Evolutionary conservation across 2,797 vertebrate genomes (phyloP).

Genomic region (Apodemus agrarius): DNA sequence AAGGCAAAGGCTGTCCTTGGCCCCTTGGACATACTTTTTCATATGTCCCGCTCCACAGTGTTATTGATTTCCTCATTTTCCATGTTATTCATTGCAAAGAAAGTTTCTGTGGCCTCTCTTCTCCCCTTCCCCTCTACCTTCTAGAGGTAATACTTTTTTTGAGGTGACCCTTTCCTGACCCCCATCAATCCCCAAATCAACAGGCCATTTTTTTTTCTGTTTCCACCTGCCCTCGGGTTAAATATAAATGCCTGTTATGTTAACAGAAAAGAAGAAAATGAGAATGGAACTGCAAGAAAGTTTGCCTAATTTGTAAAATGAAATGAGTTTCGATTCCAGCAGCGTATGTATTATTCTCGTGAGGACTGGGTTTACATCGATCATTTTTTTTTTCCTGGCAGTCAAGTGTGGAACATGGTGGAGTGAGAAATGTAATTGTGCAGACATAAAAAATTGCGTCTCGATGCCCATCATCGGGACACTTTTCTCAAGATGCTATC

Average conservation of each 20-base stretch:
- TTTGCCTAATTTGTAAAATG: slow-evolving; percentile 84
- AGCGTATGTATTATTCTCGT: slow-evolving; percentile 81
- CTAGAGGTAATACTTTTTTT: slow-evolving; percentile 22
- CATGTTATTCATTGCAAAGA: background rate
- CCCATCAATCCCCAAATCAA: slow-evolving; percentile 34
- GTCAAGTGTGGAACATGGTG: slow-evolving; percentile 83
- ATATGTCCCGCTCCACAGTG: background rate
- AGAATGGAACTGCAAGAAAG: slow-evolving; percentile 80
- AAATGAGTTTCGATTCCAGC: slow-evolving; percentile 83
- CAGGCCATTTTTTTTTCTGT: slow-evolving; percentile 58
- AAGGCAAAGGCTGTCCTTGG: background rate
- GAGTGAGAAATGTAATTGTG: slow-evolving; percentile 84
- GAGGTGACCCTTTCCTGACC: background rate
- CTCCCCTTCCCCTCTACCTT: background rate
- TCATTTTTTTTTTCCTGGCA: slow-evolving; percentile 80
- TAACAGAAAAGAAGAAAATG: slow-evolving; percentile 56
- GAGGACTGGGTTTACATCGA: slow-evolving; percentile 82
- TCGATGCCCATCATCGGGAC: slow-evolving; percentile 78
- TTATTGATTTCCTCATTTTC: background rate
- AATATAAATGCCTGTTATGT: slow-evolving; percentile 72
- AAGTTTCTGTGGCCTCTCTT: slow-evolving; percentile 16
- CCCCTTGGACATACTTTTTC: background rate
- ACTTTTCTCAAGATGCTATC: slow-evolving; percentile 83
- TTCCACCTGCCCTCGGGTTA: slow-evolving; percentile 65
- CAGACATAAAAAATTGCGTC: slow-evolving; percentile 85